Base-by-base conservation (phyloP, 2,888 invertebrate species). In the Luffia ferchaultella region DNA sequence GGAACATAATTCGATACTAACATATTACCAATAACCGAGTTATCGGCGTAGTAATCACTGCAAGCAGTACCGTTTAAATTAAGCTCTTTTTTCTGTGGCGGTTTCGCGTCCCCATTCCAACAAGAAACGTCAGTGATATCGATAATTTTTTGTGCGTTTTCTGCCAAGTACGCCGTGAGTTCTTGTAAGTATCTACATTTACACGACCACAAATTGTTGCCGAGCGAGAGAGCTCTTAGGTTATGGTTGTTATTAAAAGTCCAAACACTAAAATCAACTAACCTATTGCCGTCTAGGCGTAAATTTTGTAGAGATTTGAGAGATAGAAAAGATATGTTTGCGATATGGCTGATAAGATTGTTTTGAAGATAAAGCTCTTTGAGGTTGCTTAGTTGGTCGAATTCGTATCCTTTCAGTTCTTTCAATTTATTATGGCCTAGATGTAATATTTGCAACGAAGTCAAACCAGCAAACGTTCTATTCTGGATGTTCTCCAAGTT, bases 131-230 rank as follows among this genome's bases (percentile, higher is more conserved):
- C 92, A 57, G 87, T 87, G 58, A 90, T 87, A 70, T 94, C 94
- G 54, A 91, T 85, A 58, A 94, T 90, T 76, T 91, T 91, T 70
- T 90, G 88, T 54, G 90, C 89, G 70, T 93, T 93, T 68, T 93
- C 93, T 40, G 90, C 88, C 54, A 94, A 89, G 88, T 93, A 95
- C 57, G 90, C 87, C 53, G 93, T 92, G 60, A 95, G 84, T 63
- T 92, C 92, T 72, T 93, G 92, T 62, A 96, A 86, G 77, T 93
- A 95, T 68, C 93, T 91, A 77, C 96, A 96, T 60, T 93, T 90
- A 68, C 96, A 96, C 43, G 93, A 92, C 96, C 96, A 96, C 54
- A 90, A 88, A 73, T 96, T 96, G 61, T 91, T 89, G 15, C 93
- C 92, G 51, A 96, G 86, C 9, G 91, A 90, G 58, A 96, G 73